Evolutionary conservation across 2,797 vertebrate genomes (phyloP), one percentile per base, ranked within the genome.

Genomic region (Smutsia temminckii): DNA sequence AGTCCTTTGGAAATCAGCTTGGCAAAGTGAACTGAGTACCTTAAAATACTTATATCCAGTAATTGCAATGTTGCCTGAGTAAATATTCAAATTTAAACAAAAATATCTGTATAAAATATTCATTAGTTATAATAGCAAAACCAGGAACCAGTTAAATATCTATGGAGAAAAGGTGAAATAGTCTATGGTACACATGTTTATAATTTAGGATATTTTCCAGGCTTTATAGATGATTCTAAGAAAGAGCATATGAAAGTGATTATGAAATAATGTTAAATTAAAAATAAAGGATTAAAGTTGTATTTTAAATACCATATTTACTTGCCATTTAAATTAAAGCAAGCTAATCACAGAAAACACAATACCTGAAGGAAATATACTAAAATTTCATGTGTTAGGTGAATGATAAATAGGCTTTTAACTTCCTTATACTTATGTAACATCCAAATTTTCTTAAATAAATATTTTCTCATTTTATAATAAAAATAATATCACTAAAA

Each of bases 61-160:
- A 61, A 93, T 80, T 81, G 14, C 29, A 85, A 75, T 32, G 10
- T 84, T 72, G 68, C 49, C 18, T 91, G 80, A 79, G 37, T 51
- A 79, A 61, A 84, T 32, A 61, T 85, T 85, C 66, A 81, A 77
- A 80, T 84, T 79, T 88, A 91, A 95, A 77, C 49, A 91, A 89
- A 93, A 91, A 85, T 72, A 37, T 21, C 11, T n/a, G 4, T 34
- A 68, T 89, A 85, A 94, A 84, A 51, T 86, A 64, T 63, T 93
- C 32, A 46, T 53, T 32, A 74, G 75, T 55, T 64, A 49, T 84
- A 57, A 42, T 53, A 77, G 55, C 37, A 94, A 85, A 81, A 75
- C 6, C 29, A 8, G 37, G n/a, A 80, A 57, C 27, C 46, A 72
- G 37, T 37, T 80, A 80, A 69, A 80, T 49, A 18, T 40, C 46